Conservation (phyloP, 2,888 invertebrate genomes). For the Polymixis flavicincta region DNA sequence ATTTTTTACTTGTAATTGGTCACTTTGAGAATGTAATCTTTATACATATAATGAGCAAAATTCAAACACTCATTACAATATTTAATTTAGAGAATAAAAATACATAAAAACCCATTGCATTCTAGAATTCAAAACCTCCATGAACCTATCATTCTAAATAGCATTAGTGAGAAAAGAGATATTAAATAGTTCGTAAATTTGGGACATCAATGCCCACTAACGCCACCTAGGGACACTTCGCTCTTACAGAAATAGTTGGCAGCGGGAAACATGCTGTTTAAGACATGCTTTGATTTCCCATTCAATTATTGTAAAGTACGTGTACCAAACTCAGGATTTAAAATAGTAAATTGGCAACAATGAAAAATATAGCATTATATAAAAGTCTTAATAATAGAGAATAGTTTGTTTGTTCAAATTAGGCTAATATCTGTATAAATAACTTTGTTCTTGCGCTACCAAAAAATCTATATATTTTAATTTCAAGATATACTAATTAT, state of each 20-base stretch:
- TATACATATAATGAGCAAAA: slow-evolving; percentile 70
- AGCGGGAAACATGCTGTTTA: slow-evolving; percentile 28
- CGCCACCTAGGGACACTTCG: slow-evolving; percentile 41
- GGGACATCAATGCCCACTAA: slow-evolving; percentile 40
- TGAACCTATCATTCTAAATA: slow-evolving; percentile 33
- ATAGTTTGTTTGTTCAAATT: slow-evolving; percentile 62
- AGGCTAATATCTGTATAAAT: slow-evolving; percentile 56
- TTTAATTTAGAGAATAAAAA: slow-evolving; percentile 63
- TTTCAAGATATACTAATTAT: slow-evolving; percentile 35
- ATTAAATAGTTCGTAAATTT: slow-evolving; percentile 20
- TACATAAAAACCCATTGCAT: slow-evolving; percentile 52
- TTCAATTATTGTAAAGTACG: slow-evolving; percentile 54
- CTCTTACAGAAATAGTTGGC: slow-evolving; percentile 51
- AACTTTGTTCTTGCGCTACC: slow-evolving; percentile 40
- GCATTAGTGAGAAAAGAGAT: slow-evolving; percentile 46
- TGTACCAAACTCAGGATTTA: slow-evolving; percentile 72
- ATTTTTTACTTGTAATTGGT: slow-evolving; percentile 57
- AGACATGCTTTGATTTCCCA: slow-evolving; percentile 38
- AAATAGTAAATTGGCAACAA: slow-evolving; percentile 86
- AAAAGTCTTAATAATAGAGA: slow-evolving; percentile 67
- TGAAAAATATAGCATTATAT: slow-evolving; percentile 78
- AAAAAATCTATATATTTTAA: slow-evolving; percentile 12
- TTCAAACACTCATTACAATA: slow-evolving; percentile 63
- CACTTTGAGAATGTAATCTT: slow-evolving; percentile 65
- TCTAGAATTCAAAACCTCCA: slow-evolving; percentile 44